A percentile compares a stretch with the other conserved stretches of the same genome.
Evolutionary conservation across 2,888 invertebrate species (phyloP).

Genomic region (Campoplex nolae): DNA sequence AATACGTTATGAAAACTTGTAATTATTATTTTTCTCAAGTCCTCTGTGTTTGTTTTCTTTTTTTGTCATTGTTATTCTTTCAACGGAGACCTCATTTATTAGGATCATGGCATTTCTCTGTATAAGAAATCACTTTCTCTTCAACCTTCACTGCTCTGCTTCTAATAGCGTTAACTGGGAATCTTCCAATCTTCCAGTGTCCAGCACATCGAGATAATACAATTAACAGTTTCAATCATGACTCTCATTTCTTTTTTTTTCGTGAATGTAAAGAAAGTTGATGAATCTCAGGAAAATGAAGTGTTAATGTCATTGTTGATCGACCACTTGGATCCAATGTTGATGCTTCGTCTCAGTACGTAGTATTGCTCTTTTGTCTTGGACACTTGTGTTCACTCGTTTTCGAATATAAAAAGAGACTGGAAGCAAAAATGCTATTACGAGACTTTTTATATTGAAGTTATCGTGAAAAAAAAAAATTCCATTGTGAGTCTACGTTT

Average conservation of each 20-base stretch:
- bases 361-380: background rate
- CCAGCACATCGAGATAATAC: background rate
- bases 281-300: background rate
- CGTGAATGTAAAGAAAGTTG: background rate
- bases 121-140: background rate
- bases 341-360: constrained; percentile 10
- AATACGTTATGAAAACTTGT: background rate
- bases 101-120: background rate
- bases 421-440: background rate
- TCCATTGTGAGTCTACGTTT: constrained; percentile 36
- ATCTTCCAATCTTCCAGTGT: constrained; percentile 19
- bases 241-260: constrained; percentile 21
- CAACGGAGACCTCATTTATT: background rate
- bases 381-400: background rate
- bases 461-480: constrained; percentile 50
- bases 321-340: background rate
- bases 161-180: background rate
- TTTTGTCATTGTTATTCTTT: background rate
- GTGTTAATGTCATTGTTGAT: background rate
- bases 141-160: background rate
- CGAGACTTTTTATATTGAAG: constrained; percentile 55
- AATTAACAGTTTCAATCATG: constrained; percentile 13
- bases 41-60: background rate
- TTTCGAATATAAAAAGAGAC: background rate
- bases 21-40: background rate